Evolutionary conservation across 2,888 invertebrate genomes (phyloP).

Genomic region (Ceriagrion tenellum): DNA sequence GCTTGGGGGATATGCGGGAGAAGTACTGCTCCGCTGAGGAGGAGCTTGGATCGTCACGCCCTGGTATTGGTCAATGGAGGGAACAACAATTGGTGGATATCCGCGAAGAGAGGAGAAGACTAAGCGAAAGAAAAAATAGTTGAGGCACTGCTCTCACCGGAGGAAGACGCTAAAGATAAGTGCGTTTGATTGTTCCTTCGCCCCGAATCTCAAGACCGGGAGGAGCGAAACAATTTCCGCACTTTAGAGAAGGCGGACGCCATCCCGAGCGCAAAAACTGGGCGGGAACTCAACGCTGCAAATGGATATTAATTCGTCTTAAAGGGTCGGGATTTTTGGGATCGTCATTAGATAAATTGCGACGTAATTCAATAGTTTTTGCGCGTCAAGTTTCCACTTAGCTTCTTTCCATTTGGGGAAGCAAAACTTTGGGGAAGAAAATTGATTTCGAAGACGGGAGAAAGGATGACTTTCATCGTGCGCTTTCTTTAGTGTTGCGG

Average conservation of each 20-base stretch:
- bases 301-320: slow-evolving; percentile 31
- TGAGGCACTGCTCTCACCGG: neutral
- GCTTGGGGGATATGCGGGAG: neutral
- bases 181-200: neutral
- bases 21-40: neutral
- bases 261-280: neutral
- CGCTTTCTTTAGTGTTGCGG: no score
- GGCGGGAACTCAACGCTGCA: neutral
- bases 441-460: neutral
- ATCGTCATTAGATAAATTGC: neutral
- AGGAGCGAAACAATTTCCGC: neutral
- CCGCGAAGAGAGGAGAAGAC: neutral
- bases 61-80: neutral
- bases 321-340: neutral
- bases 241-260: neutral
- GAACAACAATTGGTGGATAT: neutral
- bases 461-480: neutral
- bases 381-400: neutral
- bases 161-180: neutral
- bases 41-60: neutral
- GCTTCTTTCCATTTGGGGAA: neutral
- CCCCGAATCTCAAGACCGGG: neutral
- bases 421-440: neutral
- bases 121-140: neutral
- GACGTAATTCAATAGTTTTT: neutral